phyloP scores from a whole-genome alignment of 2,113 vertebrate genomes.

The Scatophagus argus region DNA sequence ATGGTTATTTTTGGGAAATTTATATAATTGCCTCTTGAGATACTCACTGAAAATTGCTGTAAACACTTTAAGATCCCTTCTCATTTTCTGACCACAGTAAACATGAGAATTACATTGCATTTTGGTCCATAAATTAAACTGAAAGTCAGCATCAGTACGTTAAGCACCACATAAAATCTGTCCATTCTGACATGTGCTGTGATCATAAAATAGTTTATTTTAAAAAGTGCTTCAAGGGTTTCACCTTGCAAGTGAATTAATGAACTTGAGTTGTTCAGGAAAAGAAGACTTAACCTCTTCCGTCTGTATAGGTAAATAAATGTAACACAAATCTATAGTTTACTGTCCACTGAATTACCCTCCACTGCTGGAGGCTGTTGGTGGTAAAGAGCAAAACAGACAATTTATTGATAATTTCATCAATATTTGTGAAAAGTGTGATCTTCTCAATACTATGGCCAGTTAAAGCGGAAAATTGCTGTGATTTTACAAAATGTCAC shows the following conservation, averaged over 20 bases:
- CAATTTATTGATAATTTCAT: not conserved
- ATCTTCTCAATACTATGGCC: not conserved
- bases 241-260: not conserved
- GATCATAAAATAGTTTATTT: not conserved
- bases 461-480: not conserved
- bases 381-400: not conserved
- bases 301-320: conserved; percentile 14
- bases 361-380: not conserved
- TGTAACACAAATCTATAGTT: conserved; percentile 13
- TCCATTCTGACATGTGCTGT: not conserved
- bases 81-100: not conserved
- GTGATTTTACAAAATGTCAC: not conserved
- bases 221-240: conserved; percentile 11
- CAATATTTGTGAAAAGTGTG: not conserved
- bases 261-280: conserved; percentile 2
- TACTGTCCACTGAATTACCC: conserved; percentile 14
- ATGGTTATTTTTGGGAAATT: not conserved
- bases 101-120: not conserved
- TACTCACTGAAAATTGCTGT: not conserved
- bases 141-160: conserved; percentile 16
- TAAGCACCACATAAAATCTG: conserved; percentile 6
- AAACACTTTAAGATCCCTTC: not conserved
- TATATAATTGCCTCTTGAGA: not conserved
- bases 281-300: conserved; percentile 8
- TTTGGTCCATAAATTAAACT: not conserved